Evolutionary conservation across 1,140 invertebrate genomes (phyloP).

Genomic region (Cyclina sinensis): DNA sequence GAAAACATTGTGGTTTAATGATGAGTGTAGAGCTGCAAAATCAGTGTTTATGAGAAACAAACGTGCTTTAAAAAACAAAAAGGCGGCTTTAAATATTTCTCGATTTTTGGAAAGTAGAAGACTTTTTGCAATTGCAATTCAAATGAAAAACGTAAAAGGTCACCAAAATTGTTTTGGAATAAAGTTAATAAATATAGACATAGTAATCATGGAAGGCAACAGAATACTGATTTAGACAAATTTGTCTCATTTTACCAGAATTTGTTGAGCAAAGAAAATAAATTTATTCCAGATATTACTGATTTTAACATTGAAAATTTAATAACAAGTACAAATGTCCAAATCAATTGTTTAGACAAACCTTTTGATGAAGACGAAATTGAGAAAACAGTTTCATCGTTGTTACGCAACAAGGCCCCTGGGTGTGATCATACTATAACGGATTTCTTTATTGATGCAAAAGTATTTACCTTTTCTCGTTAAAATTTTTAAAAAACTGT

Average conservation of each 20-base stretch:
- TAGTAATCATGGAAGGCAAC: background rate
- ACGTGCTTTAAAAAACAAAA: background rate
- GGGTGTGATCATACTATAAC: background rate
- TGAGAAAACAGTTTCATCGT: background rate
- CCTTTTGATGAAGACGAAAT: background rate
- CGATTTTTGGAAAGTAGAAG: background rate
- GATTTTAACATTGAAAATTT: background rate
- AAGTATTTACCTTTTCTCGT: slow-evolving; percentile 25
- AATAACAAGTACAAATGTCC: background rate
- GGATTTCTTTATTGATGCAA: slow-evolving; percentile 36
- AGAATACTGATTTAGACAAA: background rate
- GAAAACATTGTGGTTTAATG: background rate
- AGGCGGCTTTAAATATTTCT: background rate
- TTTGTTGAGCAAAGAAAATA: background rate
- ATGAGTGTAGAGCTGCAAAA: background rate
- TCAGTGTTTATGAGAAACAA: background rate
- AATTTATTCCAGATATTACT: background rate
- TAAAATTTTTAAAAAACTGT: slow-evolving; percentile 26
- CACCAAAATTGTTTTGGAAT: background rate
- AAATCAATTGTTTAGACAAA: background rate
- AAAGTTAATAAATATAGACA: background rate
- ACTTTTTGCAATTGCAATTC: background rate
- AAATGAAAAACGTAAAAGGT: background rate
- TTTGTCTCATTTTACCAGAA: background rate
- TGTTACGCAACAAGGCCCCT: background rate